These are phyloP conservation scores for Syrphus vitripennis DNA, from an alignment of 2,888 invertebrate genomes.

Conservation along the genomic window DNA sequence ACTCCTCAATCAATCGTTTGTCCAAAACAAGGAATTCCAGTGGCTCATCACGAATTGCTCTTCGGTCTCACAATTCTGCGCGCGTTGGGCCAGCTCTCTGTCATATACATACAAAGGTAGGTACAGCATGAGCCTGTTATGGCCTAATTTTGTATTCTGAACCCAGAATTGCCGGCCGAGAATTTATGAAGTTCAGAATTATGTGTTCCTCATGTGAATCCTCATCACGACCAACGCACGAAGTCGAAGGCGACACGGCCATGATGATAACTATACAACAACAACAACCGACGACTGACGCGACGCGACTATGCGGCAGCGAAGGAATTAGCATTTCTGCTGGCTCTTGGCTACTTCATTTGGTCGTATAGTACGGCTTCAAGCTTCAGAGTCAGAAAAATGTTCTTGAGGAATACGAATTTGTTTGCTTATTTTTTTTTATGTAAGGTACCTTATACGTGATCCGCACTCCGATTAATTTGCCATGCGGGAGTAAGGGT, in stretches of 20 bases:
- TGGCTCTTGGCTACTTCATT: slow-evolving; percentile 24
- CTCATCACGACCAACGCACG: slow-evolving; percentile 34
- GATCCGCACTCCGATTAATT: slow-evolving; percentile 66
- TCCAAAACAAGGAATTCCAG: slow-evolving; percentile 61
- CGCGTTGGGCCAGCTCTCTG: neutral
- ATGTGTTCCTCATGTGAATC: slow-evolving; percentile 36
- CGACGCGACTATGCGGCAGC: slow-evolving; percentile 27
- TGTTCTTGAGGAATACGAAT: slow-evolving; percentile 56
- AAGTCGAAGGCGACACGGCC: slow-evolving; percentile 1
- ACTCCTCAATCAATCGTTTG: slow-evolving; percentile 69
- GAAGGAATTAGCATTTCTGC: slow-evolving; percentile 60
- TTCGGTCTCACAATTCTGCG: slow-evolving; percentile 18
- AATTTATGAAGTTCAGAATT: slow-evolving; percentile 65
- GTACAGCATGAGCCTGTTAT: slow-evolving; percentile 41
- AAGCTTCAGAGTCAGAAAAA: slow-evolving; percentile 22
- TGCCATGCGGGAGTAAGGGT: slow-evolving; percentile 66
- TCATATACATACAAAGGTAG: neutral
- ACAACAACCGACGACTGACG: neutral
- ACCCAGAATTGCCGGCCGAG: slow-evolving; percentile 60
- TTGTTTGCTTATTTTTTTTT: slow-evolving; percentile 20
- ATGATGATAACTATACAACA: neutral
- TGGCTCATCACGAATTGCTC: slow-evolving; percentile 47
- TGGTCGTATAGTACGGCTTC: slow-evolving; percentile 15
- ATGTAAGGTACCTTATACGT: slow-evolving; percentile 46
- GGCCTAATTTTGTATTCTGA: slow-evolving; percentile 69